Percentiles rank a stretch among this genome's conserved stretches.
Conservation (phyloP, 2,888 invertebrate genomes). For the Alloscopus bannaensis region DNA sequence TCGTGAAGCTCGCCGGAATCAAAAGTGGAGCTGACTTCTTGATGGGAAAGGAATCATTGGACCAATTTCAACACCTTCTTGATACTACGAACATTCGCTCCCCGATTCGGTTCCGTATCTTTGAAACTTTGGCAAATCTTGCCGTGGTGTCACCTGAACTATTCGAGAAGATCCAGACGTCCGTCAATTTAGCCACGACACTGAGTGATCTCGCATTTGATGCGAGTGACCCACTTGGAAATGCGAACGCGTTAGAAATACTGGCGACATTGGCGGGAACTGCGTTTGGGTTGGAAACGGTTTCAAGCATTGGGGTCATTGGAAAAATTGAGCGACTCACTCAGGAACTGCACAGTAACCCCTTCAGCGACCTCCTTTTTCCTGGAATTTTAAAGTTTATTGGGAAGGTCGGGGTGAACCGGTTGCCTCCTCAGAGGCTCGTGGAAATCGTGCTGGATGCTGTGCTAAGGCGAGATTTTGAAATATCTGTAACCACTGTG, state of each 20-base stretch:
- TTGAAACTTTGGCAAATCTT: constrained; percentile 67
- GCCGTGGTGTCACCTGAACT: constrained; percentile 60
- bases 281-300: constrained; percentile 82
- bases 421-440: constrained; percentile 67
- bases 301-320: constrained; percentile 61
- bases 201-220: constrained; percentile 65
- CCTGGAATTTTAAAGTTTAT: constrained; percentile 71
- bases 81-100: constrained; percentile 48
- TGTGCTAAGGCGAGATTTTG: constrained; percentile 52
- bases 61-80: constrained; percentile 59
- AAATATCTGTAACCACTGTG: constrained; percentile 65
- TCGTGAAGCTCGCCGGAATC: constrained; percentile 58
- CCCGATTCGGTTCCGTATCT: constrained; percentile 67
- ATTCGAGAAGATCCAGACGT: constrained; percentile 60
- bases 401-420: constrained; percentile 69
- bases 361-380: constrained; percentile 64
- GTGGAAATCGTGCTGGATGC: constrained; percentile 66
- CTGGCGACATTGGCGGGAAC: constrained; percentile 83
- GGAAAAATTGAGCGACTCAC: constrained; percentile 63
- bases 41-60: constrained; percentile 59
- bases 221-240: constrained; percentile 74
- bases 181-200: constrained; percentile 54
- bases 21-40: constrained; percentile 61
- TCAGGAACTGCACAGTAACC: constrained; percentile 61
- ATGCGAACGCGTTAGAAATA: constrained; percentile 88